Evolutionary conservation across 2,888 invertebrate genomes (phyloP).

Genomic region (Stegophylla sp.): DNA sequence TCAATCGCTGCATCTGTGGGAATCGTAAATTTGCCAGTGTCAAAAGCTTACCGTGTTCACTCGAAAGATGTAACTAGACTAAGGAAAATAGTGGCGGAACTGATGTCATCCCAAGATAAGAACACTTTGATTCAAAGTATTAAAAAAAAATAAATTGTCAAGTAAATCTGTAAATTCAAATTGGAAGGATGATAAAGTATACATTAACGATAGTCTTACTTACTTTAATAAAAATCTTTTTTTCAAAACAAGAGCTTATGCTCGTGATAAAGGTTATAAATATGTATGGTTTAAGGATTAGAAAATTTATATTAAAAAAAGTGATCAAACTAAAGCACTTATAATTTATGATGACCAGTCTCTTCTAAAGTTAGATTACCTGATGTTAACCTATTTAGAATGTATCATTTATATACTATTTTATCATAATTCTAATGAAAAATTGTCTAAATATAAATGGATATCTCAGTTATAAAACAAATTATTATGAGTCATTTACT

Average conservation of each 20-base stretch:
- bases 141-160: neutral
- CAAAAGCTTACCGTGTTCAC: neutral
- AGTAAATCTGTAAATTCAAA: neutral
- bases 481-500: neutral
- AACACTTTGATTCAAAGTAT: neutral
- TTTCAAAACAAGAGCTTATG: slow-evolving; percentile 17
- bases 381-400: neutral
- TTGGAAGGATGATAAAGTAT: neutral
- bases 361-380: neutral
- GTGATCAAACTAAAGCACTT: neutral
- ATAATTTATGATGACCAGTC: neutral
- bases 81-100: neutral
- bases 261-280: neutral
- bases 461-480: too few species aligned
- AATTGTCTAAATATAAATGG: too few species aligned
- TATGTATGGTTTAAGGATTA: slow-evolving; percentile 8
- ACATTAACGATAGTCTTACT: slow-evolving; percentile 5
- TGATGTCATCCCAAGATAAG: neutral
- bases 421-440: too few species aligned
- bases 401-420: too few species aligned
- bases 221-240: slow-evolving; percentile 15
- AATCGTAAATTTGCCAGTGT: neutral
- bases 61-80: neutral
- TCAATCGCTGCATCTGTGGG: neutral
- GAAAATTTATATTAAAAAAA: neutral